These are phyloP conservation scores for Osmoderma eremita DNA, from an alignment of 2,888 invertebrate species.

Conservation along the genomic window DNA sequence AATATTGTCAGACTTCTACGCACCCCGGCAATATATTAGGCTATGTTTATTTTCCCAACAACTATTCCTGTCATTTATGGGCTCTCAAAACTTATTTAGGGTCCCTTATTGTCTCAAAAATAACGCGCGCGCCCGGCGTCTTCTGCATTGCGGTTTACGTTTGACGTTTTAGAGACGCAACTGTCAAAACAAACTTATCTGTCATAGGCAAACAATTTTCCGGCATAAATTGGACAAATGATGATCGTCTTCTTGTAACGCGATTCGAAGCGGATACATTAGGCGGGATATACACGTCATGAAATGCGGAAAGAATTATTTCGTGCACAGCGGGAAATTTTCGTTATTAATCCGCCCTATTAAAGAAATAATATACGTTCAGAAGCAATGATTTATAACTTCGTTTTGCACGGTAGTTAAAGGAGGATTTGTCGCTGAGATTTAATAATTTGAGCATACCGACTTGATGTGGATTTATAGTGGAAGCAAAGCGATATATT, in stretches of 20 bases:
- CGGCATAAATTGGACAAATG: too few species aligned
- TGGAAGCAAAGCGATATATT: background rate
- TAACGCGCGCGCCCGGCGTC: background rate
- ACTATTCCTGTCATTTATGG: constrained; percentile 7
- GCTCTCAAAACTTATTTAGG: constrained; percentile 2
- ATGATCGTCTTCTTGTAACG: too few species aligned
- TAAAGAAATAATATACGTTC: too few species aligned
- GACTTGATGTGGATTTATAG: background rate
- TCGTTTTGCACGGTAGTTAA: background rate
- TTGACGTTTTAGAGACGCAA: background rate
- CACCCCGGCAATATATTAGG: background rate
- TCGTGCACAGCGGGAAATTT: too few species aligned
- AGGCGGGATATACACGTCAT: too few species aligned
- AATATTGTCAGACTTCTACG: too few species aligned
- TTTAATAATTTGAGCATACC: constrained; percentile 7
- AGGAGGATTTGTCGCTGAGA: background rate
- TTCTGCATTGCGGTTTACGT: background rate
- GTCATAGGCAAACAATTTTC: too few species aligned
- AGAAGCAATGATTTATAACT: too few species aligned
- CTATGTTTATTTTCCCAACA: constrained; percentile 1
- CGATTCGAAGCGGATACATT: too few species aligned
- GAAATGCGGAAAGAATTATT: too few species aligned
- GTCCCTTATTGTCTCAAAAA: background rate
- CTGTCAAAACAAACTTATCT: background rate
- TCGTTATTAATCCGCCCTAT: too few species aligned